phyloP scores from a whole-genome alignment of 2,113 vertebrate genomes.

The Trematocara zebra region DNA sequence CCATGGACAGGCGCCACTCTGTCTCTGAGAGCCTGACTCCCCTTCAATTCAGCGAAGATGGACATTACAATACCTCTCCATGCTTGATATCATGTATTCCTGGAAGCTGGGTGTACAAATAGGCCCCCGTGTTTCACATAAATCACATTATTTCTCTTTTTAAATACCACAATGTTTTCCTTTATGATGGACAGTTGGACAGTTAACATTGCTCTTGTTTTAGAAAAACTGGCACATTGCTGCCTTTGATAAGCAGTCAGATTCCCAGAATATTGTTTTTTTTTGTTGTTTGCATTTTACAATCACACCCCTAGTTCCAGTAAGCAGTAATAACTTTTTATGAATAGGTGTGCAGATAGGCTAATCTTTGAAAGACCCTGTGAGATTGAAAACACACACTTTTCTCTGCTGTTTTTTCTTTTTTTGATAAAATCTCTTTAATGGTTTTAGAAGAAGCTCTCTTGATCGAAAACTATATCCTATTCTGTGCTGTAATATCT shows the following conservation, averaged over 20 bases:
- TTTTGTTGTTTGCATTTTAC: neutral
- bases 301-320: constrained; percentile 7
- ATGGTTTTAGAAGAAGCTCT: neutral
- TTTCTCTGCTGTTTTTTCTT: neutral
- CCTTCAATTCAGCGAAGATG: constrained; percentile 26
- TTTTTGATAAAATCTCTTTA: neutral
- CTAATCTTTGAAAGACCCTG: neutral
- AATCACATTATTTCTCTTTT: constrained; percentile 23
- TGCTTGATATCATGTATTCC: constrained; percentile 48
- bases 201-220: neutral
- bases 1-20: constrained; percentile 49
- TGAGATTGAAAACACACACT: neutral
- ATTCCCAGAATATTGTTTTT: constrained; percentile 16
- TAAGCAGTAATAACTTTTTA: constrained; percentile 5
- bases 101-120: constrained; percentile 40
- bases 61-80: constrained; percentile 33
- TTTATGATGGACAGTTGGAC: neutral
- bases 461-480: neutral
- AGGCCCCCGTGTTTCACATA: neutral
- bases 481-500: neutral
- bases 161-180: neutral
- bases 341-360: neutral
- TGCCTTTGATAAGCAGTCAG: neutral
- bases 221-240: neutral
- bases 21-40: constrained; percentile 50